Evolutionary conservation across 2,888 invertebrate genomes (phyloP), one percentile per base, ranked within the genome.

Genomic region (Aphidius colemani): DNA sequence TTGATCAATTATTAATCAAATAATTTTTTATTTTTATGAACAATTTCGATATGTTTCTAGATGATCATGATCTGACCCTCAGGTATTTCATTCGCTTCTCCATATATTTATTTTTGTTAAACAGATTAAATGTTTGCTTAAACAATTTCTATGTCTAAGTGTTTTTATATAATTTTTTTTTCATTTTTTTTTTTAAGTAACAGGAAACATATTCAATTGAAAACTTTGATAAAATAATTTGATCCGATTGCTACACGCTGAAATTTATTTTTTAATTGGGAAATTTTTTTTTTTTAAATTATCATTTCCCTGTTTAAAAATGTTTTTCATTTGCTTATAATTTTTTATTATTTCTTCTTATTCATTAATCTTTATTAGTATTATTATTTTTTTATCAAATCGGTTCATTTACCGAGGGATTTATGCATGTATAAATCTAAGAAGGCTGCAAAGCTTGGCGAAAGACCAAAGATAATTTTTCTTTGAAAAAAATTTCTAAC

Each of bases 371-470:
- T 18, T 18, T 18, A 18, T 18, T 18, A 18, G 30, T 39, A 51
- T 18, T 13, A 18, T 49, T 49, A 1, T 6, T 13, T 51, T 8
- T 30, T 30, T 30, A 30, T 30, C 30, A 30, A 30, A 30, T 30
- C 30, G 30, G 30, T 30, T 30, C 5, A 30, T 30, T 30, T 30
- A 30, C 30, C 30, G 30, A 30, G 30, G 30, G 30, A 30, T 30
- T 30, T 30, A 30, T 30, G 30, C 30, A 30, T 30, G 63, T 66
- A 66, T 64, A 68, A 66, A 69, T 69, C 66, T 66, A 67, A 61
- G 63, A 57, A 70, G 70, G 64, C 69, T 69, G 66, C 60, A 69
- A 70, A 69, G 67, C 65, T 67, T 64, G 62, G 65, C 66, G 60
- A 61, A 61, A 61, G 61, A 63, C 64, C 57, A 60, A 57, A 64